These are phyloP conservation scores for Drosophila planitibia DNA, from an alignment of 2,888 invertebrate species.

Conservation along the genomic window DNA sequence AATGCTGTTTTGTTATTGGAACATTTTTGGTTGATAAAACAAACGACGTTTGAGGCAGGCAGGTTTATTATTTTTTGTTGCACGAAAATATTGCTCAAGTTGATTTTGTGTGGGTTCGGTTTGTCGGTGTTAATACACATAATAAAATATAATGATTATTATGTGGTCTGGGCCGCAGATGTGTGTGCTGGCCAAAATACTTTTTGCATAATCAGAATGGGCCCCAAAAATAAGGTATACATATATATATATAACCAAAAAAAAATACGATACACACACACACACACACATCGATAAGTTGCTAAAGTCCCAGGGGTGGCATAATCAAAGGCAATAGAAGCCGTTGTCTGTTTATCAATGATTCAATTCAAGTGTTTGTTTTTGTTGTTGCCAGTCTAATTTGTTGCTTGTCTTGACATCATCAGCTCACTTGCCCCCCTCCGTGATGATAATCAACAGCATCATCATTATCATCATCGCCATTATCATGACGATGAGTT, in stretches of 20 bases:
- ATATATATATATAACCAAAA: neutral
- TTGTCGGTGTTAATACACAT: slow-evolving; percentile 44
- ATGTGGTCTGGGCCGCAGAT: slow-evolving; percentile 51
- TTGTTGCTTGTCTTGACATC: slow-evolving; percentile 75
- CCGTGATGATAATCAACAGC: slow-evolving; percentile 29
- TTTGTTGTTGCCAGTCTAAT: slow-evolving; percentile 54
- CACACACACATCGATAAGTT: neutral
- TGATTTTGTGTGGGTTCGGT: slow-evolving; percentile 29
- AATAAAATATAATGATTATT: slow-evolving; percentile 76
- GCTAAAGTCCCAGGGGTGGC: slow-evolving; percentile 21
- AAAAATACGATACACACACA: neutral
- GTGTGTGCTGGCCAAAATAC: slow-evolving; percentile 41
- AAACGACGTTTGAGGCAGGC: slow-evolving; percentile 42
- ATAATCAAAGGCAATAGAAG: slow-evolving; percentile 52
- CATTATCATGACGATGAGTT: slow-evolving; percentile 2
- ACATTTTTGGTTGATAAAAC: slow-evolving; percentile 57
- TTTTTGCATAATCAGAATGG: slow-evolving; percentile 47
- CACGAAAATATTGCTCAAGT: slow-evolving; percentile 30
- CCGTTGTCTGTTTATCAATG: slow-evolving; percentile 63
- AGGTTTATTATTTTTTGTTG: slow-evolving; percentile 22
- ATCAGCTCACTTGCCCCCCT: slow-evolving; percentile 40
- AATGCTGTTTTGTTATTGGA: slow-evolving; percentile 61
- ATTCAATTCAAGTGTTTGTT: slow-evolving; percentile 67
- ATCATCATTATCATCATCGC: neutral
- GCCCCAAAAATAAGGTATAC: neutral